Evolutionary conservation across 2,888 invertebrate species (phyloP).

Genomic region (Drosophila pegasa): DNA sequence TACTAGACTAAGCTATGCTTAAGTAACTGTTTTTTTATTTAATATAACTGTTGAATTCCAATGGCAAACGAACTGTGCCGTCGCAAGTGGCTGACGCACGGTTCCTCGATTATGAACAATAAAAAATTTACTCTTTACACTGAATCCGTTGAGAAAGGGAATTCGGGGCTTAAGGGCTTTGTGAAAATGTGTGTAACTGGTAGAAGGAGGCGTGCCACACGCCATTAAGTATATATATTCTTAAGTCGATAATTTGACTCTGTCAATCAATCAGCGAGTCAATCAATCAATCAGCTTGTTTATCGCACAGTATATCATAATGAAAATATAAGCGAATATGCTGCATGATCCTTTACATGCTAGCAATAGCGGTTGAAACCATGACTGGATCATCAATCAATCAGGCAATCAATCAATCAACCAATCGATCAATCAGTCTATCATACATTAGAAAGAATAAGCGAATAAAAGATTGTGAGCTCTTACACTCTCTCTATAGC

Average conservation of each 20-base stretch:
- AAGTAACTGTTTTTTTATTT: not conserved
- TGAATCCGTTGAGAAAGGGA: too few species aligned
- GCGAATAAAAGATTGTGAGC: too few species aligned
- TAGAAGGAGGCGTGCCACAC: too few species aligned
- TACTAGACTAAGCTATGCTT: not conserved
- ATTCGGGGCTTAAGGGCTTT: too few species aligned
- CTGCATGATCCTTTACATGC: not conserved
- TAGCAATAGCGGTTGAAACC: not conserved
- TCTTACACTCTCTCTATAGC: too few species aligned
- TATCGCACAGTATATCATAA: not conserved
- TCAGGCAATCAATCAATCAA: not conserved
- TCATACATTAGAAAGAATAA: too few species aligned
- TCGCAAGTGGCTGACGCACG: not conserved
- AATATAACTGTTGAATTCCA: not conserved
- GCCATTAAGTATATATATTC: too few species aligned
- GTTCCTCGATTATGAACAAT: not conserved
- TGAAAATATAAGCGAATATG: not conserved
- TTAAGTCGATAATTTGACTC: too few species aligned
- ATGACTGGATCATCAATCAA: not conserved
- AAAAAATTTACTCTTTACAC: too few species aligned
- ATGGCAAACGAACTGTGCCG: not conserved
- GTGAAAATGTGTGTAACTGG: too few species aligned
- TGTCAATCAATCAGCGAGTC: not conserved
- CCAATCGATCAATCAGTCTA: not conserved
- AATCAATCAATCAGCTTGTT: not conserved